phyloP scores from a whole-genome alignment of 2,797 vertebrate species.

The Silurus lanzhouensis region DNA sequence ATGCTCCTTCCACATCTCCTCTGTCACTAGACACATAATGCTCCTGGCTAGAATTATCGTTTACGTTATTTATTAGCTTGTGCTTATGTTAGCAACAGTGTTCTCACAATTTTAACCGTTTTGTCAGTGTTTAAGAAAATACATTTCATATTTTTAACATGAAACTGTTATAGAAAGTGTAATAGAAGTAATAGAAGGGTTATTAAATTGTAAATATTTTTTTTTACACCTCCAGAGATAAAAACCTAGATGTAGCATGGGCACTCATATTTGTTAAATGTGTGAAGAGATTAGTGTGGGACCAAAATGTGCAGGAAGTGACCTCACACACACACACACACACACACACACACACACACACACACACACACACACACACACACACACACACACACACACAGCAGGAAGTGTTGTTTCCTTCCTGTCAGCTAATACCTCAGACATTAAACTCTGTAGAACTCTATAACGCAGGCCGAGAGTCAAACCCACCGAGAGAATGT shows the following conservation, averaged over 20 bases:
- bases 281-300: background rate
- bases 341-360: conserved; percentile 25
- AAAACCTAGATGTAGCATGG: background rate
- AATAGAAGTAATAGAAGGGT: too few relatives aligned
- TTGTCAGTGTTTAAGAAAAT: background rate
- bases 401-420: conserved; percentile 56
- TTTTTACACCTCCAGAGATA: background rate
- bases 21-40: background rate
- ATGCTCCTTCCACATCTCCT: background rate
- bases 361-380: conserved; percentile 17
- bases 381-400: background rate
- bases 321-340: conserved; percentile 52
- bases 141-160: background rate
- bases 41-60: background rate
- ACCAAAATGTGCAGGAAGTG: conserved; percentile 61
- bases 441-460: conserved; percentile 54
- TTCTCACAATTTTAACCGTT: background rate
- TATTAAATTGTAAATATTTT: background rate
- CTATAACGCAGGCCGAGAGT: background rate
- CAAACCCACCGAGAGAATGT: background rate
- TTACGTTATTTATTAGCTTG: background rate
- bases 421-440: conserved; percentile 71
- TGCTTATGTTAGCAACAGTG: background rate
- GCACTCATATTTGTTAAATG: background rate
- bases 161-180: background rate